These are phyloP conservation scores for Prenolepis imparis DNA, from an alignment of 2,888 invertebrate species.

Conservation along the genomic window DNA sequence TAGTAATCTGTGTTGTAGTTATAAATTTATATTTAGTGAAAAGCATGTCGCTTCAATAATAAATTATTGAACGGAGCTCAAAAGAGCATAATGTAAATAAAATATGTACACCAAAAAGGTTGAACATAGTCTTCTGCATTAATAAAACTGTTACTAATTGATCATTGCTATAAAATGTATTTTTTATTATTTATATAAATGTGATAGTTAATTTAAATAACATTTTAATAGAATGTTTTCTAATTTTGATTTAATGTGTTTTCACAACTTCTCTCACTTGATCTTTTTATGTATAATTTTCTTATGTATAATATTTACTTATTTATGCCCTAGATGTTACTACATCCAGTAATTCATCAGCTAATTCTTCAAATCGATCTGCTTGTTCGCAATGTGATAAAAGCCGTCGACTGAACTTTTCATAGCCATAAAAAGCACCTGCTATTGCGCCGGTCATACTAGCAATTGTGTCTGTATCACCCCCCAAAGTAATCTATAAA, in stretches of 20 bases:
- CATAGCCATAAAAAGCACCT: constrained; percentile 90
- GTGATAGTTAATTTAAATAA: neutral
- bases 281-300: constrained; percentile 5
- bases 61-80: constrained; percentile 16
- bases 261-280: neutral
- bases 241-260: neutral
- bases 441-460: constrained; percentile 91
- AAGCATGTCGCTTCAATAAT: neutral
- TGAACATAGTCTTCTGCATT: neutral
- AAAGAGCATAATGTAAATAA: constrained; percentile 5
- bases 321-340: constrained; percentile 25
- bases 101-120: neutral
- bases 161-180: neutral
- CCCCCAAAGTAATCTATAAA: constrained; percentile 89
- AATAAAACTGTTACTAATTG: constrained; percentile 8
- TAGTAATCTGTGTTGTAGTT: constrained; percentile 10
- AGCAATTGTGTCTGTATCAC: constrained; percentile 93
- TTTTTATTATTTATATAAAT: neutral
- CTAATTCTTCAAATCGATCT: constrained; percentile 87
- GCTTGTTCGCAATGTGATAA: constrained; percentile 89
- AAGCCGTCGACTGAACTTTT: constrained; percentile 87
- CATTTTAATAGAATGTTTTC: neutral
- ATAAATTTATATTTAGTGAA: constrained; percentile 14
- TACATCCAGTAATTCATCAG: constrained; percentile 86
- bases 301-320: constrained; percentile 4